These are phyloP conservation scores for Micrastur ruficollis DNA, from an alignment of 2,797 vertebrate species.

Conservation along the genomic window DNA sequence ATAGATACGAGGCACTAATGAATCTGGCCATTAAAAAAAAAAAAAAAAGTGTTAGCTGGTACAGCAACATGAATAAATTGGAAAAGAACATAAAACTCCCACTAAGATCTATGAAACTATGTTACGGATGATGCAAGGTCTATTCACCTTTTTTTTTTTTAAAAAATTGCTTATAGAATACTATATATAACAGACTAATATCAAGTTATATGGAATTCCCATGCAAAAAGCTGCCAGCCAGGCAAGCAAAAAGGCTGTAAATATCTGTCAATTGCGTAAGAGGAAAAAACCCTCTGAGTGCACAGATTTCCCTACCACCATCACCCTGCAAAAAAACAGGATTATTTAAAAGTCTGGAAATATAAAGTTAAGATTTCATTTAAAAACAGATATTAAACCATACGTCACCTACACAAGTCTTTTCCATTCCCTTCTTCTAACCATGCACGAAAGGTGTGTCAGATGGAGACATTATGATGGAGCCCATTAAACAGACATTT, in stretches of 20 bases:
- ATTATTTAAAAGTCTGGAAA: conserved; percentile 48
- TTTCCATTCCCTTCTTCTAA: conserved; percentile 53
- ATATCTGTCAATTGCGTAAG: conserved; percentile 47
- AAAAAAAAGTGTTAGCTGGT: not conserved
- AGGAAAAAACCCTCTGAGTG: conserved; percentile 41
- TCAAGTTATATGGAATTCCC: conserved; percentile 25
- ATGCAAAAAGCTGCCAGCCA: conserved; percentile 36
- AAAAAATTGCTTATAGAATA: not conserved
- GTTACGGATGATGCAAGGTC: not conserved
- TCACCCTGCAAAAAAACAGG: not conserved
- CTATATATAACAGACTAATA: conserved; percentile 12
- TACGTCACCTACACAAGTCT: conserved; percentile 26
- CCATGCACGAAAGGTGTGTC: conserved; percentile 18
- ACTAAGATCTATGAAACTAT: not conserved
- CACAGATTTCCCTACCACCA: conserved; percentile 29
- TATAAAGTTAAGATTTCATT: conserved; percentile 58
- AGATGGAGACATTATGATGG: not conserved
- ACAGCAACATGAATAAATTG: not conserved
- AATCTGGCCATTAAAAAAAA: not conserved
- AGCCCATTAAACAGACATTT: not conserved
- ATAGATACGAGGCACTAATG: not conserved
- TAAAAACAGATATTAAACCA: conserved; percentile 58
- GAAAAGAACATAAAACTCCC: not conserved
- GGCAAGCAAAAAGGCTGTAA: conserved; percentile 36
- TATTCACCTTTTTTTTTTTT: not conserved